Evolutionary conservation across 1,140 invertebrate species (phyloP), one percentile per base, ranked within the genome.

Genomic region (Centruroides vittatus): DNA sequence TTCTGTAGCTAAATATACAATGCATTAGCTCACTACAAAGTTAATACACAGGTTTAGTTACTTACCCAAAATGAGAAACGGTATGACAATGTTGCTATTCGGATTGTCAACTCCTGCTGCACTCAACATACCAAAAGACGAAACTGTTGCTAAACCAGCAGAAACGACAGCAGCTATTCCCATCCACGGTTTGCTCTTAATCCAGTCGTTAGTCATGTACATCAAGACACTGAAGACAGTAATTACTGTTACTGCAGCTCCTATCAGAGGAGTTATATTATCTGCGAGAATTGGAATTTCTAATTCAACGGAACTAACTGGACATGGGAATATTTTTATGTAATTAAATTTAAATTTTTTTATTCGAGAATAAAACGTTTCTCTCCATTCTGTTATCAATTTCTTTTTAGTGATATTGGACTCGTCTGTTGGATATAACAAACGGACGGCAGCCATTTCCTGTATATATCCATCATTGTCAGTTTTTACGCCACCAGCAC

Each of bases 21-120:
- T 5, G 0, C 3, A 41, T 41, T 6, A 41, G 8, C 23, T 23
- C 23, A 41, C 0, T 1, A 1, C 3, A 8, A 41, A 23, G 23
- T 23, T 23, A 41, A 41, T 41, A n/a, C n/a, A n/a, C n/a, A n/a
- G n/a, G n/a, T 41, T 41, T 41, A 41, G 41, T 6, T 47, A 78
- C 82, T 85, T 80, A 95, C 92, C 91, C 63, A 95, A 85, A 83
- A 94, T 91, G 50, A 96, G 80, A 70, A 95, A 94, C 5, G 92
- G 92, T 2, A 91, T 90, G 0, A 90, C 89, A 57, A 94, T 79
- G 74, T 94, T 93, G 61, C 96, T 89, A n/a, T 89, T 90, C 67
- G 95, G 95, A 73, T 95, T 95, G 62, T 89, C 85, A 47, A 93
- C 82, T 7, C 89, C 90, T 53, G 85, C 78, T 74, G 93, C 93